Evolutionary conservation across 2,888 invertebrate species (phyloP), one percentile per base, ranked within the genome.

Genomic region (Heliconius erato): DNA sequence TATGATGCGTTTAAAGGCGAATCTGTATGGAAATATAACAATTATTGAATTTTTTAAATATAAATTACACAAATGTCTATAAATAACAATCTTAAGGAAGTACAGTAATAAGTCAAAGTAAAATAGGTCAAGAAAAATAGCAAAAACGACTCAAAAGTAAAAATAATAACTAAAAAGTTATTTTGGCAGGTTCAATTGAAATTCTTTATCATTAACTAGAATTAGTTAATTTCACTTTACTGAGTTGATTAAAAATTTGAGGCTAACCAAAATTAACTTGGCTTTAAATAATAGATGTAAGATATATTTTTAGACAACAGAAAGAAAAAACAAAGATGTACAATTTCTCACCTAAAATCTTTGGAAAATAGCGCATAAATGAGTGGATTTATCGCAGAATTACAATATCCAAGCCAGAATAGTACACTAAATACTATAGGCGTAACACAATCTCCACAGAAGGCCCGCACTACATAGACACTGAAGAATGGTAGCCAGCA

Each of bases 401-500:
- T 99, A 95, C 99, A 99, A 95, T 99, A 99, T 2, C 99, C 99
- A 85, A 99, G 96, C 99, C 99, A 99, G 95, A 99, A 99, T 32
- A 99, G 97, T 49, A 99, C 97, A 19, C 98, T 98, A 96, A 99
- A 99, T 81, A 99, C 96, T 82, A 98, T 96, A 0, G 97, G 97
- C 85, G 98, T 97, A 67, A 99, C 98, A 92, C 99, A 99, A 84
- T 97, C 97, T 71, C 97, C 97, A 91, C 98, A 98, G 92, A 98
- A 99, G 0, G 99, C 99, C 19, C 98, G 97, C 81, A 99, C 97
- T 76, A 99, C 97, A 93, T 99, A 99, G 95, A 99, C 98, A 74
- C 99, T 98, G 96, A 99, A 99, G 96, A 99, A 99, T 0, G 99
- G 99, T 82, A 99, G 96, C 99, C 99, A 99, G 93, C 99, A 99